Evolutionary conservation across 2,888 invertebrate genomes (phyloP).

Genomic region (Mayetiola destructor): DNA sequence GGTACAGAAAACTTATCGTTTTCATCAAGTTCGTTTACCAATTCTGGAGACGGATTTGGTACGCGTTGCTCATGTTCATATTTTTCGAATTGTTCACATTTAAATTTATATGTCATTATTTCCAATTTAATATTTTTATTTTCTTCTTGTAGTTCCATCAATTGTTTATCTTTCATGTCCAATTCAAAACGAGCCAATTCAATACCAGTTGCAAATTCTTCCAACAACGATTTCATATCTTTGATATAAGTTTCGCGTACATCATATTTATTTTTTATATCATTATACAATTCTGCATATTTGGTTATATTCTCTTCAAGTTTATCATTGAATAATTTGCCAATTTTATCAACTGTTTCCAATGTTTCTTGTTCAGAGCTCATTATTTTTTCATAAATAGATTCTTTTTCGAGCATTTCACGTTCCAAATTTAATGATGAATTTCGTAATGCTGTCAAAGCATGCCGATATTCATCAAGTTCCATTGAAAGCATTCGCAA

Average conservation of each 20-base stretch:
- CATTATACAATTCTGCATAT: constrained; percentile 32
- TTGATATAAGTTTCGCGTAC: constrained; percentile 33
- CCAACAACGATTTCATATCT: constrained; percentile 34
- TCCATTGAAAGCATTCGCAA: constrained; percentile 25
- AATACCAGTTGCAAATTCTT: constrained; percentile 34
- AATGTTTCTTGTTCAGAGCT: constrained; percentile 34
- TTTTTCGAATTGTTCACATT: constrained; percentile 22
- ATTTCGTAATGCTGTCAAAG: constrained; percentile 25
- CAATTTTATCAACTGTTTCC: constrained; percentile 35
- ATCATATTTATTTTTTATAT: constrained; percentile 33
- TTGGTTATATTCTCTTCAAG: constrained; percentile 32
- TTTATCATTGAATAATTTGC: constrained; percentile 35
- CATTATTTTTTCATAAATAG: constrained; percentile 30
- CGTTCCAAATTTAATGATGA: constrained; percentile 30
- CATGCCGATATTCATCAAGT: constrained; percentile 26
- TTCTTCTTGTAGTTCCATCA: constrained; percentile 29
- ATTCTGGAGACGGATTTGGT: not conserved
- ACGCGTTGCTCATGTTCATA: constrained; percentile 26
- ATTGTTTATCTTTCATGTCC: constrained; percentile 31
- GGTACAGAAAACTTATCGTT: constrained; percentile 13
- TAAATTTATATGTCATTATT: constrained; percentile 30
- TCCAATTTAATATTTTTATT: constrained; percentile 33
- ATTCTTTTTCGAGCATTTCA: constrained; percentile 34
- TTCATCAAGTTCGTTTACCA: constrained; percentile 16
- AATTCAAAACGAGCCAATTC: constrained; percentile 33